phyloP scores from a whole-genome alignment of 2,113 vertebrate genomes.

The Neodon shergylaensis region DNA sequence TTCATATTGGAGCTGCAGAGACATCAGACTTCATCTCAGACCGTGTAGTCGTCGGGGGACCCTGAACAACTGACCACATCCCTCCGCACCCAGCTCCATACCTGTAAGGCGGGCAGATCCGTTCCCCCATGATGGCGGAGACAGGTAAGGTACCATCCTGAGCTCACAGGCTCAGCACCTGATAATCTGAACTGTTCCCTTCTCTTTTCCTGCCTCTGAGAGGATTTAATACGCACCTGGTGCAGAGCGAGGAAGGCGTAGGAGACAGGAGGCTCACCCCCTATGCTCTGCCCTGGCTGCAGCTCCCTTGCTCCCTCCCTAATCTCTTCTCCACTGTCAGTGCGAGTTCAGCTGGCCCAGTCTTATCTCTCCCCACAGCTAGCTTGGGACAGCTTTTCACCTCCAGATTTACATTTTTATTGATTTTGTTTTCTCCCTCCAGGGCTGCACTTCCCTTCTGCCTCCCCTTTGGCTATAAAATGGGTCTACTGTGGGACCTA shows the following conservation, averaged over 20 bases:
- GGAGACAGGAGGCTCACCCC: neutral
- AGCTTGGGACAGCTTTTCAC: slow-evolving; percentile 70
- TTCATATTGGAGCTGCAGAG: neutral
- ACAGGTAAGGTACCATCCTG: neutral
- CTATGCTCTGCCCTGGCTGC: slow-evolving; percentile 8
- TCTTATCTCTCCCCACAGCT: slow-evolving; percentile 76
- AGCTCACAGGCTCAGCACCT: neutral
- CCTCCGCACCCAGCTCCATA: neutral
- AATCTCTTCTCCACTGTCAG: slow-evolving; percentile 66
- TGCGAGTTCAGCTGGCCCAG: slow-evolving; percentile 51
- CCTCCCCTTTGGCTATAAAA: slow-evolving; percentile 58
- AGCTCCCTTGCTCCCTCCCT: slow-evolving; percentile 21
- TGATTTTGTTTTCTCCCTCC: slow-evolving; percentile 67
- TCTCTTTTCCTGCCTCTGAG: neutral
- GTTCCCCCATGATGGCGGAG: neutral
- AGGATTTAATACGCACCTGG: neutral
- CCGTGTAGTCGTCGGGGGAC: neutral
- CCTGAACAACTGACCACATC: neutral
- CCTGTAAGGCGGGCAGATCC: neutral
- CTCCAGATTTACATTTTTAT: slow-evolving; percentile 81
- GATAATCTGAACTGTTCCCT: neutral
- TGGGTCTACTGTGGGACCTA: slow-evolving; percentile 39
- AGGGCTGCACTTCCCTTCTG: slow-evolving; percentile 43
- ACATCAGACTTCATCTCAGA: neutral
- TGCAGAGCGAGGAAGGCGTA: neutral